Evolutionary conservation across 2,797 vertebrate genomes (phyloP).

Genomic region (Enteromius anoplus): DNA sequence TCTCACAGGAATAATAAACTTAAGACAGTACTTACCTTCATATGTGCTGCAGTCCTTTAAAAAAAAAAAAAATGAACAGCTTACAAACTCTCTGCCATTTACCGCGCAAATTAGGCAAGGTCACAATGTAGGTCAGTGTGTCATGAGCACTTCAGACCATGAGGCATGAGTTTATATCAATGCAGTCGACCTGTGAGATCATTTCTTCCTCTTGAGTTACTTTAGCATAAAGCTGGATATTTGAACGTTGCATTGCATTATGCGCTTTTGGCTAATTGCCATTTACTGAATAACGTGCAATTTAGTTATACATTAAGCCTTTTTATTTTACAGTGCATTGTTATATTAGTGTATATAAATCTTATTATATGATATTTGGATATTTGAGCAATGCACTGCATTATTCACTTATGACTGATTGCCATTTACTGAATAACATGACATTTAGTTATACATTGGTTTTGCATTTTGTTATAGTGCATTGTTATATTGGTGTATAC

Average conservation of each 20-base stretch:
- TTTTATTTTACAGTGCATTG: too few relatives aligned
- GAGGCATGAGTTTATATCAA: neutral
- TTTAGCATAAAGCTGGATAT: neutral
- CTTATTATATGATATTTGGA: neutral
- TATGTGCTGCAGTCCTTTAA: slow-evolving; percentile 24
- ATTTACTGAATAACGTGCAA: too few relatives aligned
- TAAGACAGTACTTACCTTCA: slow-evolving; percentile 24
- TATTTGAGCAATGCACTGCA: neutral
- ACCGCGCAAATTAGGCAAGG: slow-evolving; percentile 32
- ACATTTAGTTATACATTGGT: too few relatives aligned
- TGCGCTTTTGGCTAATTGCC: neutral
- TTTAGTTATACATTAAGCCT: too few relatives aligned
- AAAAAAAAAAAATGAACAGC: neutral
- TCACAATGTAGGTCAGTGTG: slow-evolving; percentile 36
- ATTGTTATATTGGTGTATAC: too few relatives aligned
- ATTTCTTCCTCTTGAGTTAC: neutral
- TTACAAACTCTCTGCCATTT: slow-evolving; percentile 1
- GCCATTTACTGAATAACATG: too few relatives aligned
- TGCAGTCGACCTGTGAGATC: neutral
- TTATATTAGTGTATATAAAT: too few relatives aligned
- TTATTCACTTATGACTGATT: neutral
- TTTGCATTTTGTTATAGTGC: too few relatives aligned
- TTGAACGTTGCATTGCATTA: neutral
- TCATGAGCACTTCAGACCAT: neutral
- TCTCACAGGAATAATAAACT: slow-evolving; percentile 42